Evolutionary conservation across 2,113 vertebrate species (phyloP), one percentile per base, ranked within the genome.

Genomic region (Aythya baeri): DNA sequence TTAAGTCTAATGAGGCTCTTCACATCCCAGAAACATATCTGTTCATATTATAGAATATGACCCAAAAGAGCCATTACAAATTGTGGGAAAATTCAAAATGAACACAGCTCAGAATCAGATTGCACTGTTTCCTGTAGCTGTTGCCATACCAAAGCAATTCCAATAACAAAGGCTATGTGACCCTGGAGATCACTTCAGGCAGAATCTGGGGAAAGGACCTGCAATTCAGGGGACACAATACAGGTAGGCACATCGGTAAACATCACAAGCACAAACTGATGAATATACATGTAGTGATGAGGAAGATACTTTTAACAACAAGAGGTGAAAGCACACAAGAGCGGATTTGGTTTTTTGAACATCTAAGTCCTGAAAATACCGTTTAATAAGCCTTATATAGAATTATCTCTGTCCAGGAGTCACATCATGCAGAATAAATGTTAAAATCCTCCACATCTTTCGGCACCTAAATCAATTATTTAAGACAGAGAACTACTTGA

Each of bases 401-500:
- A 79, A 79, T 86, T 79, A n/a, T 55, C 70, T 76, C 76, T 86
- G 62, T 49, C 50, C 63, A 52, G 88, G 71, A 31, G 17, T 44
- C 22, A 63, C 23, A 59, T 29, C 36, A 71, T 25, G 23, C 3
- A 62, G 57, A 74, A 61, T 21, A 29, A 52, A 52, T 78, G 90
- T 9, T 58, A 74, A 74, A 88, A 82, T n/a, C 44, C 13, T 78
- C 29, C 44, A 31, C 17, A 36, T 71, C 70, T 83, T 71, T 76
- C 58, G 68, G 23, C 14, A 13, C 29, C 67, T 67, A 83, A 95
- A 90, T 61, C 49, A 73, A 55, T 54, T 73, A 83, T 26, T 16
- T 41, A 46, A 93, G 54, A 63, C 27, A 71, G 13, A 79, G 41
- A 77, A 73, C 70, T 92, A 96, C n/a, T 79, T 76, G 78, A 93